Evolutionary conservation across 2,113 vertebrate genomes (phyloP), one percentile per base, ranked within the genome.

Genomic region (Lophochroa leadbeateri): DNA sequence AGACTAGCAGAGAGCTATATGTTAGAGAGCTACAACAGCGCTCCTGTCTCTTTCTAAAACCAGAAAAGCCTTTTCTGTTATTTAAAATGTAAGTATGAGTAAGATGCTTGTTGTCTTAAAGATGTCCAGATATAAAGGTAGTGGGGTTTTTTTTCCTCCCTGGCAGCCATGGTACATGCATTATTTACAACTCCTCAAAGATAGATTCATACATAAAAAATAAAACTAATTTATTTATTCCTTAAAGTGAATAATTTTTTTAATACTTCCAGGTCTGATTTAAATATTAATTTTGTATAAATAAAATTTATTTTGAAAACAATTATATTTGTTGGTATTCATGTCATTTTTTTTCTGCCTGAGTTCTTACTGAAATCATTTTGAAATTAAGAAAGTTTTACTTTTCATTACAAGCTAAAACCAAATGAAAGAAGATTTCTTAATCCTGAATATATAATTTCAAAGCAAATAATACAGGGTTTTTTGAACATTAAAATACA

Each of bases 171-270:
- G 39, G 41, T 49, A 50, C 75, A 92, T 80, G 4, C 58, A 68
- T 90, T 97, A 95, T 92, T 96, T 97, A 94, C 57, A 96, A 95
- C 88, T 97, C 96, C 96, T 98, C 91, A 98, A 97, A 97, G 96
- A 98, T 93, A 96, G 94, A 98, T 97, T 96, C 88, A 97, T 96
- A 97, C 94, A 96, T 97, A 97, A 98, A 98, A 98, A 98, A 98
- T 97, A 97, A 98, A 98, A 97, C 95, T 96, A 97, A 97, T 97
- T 97, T 96, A 96, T 98, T 98, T 98, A 96, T 97, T 98, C 97
- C 97, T 95, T 96, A 97, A 98, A 98, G 97, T 97, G 97, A 97
- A 97, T 97, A 97, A 70, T 37, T 94, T 92, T 97, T 97, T 97
- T 96, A 98, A 98, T 97, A 98, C 75, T 97, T 98, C 96, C 96